These are phyloP conservation scores for Dicycla oo DNA, from an alignment of 2,888 invertebrate genomes.

Conservation along the genomic window DNA sequence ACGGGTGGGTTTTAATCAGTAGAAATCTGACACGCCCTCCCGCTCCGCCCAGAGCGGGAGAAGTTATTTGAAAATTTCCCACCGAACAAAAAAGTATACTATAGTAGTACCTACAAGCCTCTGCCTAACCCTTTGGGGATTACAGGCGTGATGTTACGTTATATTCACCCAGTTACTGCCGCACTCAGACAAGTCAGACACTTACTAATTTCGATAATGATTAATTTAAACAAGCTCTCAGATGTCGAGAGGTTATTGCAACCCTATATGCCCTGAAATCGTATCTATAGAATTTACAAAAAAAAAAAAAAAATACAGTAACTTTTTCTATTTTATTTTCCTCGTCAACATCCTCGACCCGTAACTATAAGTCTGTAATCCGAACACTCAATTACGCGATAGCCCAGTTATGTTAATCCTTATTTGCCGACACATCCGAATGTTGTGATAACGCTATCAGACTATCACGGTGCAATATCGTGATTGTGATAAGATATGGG, in stretches of 20 bases:
- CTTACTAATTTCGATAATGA: background rate
- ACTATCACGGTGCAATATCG: constrained; percentile 41
- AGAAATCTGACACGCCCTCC: too few species aligned
- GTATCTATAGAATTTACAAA: background rate
- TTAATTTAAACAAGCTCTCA: background rate
- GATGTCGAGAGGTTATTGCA: background rate
- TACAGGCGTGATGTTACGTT: background rate
- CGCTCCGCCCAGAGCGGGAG: too few species aligned
- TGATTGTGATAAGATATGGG: constrained; percentile 51
- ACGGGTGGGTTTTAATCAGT: too few species aligned
- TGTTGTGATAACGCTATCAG: constrained; percentile 35
- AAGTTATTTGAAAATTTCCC: too few species aligned
- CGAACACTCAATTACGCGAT: constrained; percentile 49
- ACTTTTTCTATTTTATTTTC: constrained; percentile 14
- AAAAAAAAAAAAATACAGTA: background rate
- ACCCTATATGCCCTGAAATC: background rate
- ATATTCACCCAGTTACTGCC: background rate
- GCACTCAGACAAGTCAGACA: background rate
- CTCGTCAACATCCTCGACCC: constrained; percentile 36
- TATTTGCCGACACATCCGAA: constrained; percentile 45
- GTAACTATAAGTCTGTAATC: constrained; percentile 28
- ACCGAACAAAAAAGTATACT: too few species aligned
- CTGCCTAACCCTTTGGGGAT: background rate
- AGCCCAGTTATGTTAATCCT: constrained; percentile 59
- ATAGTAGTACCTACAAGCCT: too few species aligned